These are phyloP conservation scores for Osmoderma eremita DNA, from an alignment of 2,888 invertebrate species.

Conservation along the genomic window DNA sequence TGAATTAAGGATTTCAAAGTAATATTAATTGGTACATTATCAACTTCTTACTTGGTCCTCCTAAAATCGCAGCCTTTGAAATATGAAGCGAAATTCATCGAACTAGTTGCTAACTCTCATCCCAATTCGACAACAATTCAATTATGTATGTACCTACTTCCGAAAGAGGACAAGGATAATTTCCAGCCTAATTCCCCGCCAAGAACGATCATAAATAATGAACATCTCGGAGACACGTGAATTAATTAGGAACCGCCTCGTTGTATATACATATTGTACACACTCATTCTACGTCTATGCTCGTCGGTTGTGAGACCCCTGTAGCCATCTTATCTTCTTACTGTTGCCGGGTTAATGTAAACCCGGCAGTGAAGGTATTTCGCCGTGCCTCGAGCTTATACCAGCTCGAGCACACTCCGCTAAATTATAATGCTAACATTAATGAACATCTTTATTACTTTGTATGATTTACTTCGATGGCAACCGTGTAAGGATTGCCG, in stretches of 20 bases:
- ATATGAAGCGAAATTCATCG: too few species aligned
- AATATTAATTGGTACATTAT: too few species aligned
- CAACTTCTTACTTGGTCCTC: too few species aligned
- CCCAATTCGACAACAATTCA: constrained; percentile 21
- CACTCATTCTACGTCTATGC: not conserved
- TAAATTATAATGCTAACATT: constrained; percentile 41
- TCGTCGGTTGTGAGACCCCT: not conserved
- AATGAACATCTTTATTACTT: constrained; percentile 44
- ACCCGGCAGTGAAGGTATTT: not conserved
- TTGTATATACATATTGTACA: constrained; percentile 29
- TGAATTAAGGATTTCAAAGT: too few species aligned
- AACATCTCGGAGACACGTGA: constrained; percentile 44
- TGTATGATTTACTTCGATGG: constrained; percentile 40
- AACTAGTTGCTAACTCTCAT: not conserved
- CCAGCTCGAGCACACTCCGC: constrained; percentile 15
- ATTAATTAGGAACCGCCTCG: constrained; percentile 40
- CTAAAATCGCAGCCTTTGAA: too few species aligned
- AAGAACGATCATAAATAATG: constrained; percentile 45
- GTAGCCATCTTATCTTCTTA: constrained; percentile 11
- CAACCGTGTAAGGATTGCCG: constrained; percentile 23
- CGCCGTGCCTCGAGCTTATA: constrained; percentile 34
- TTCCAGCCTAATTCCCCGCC: constrained; percentile 11
- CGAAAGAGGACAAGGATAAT: constrained; percentile 14
- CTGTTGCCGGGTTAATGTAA: constrained; percentile 18
- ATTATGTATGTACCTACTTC: not conserved